phyloP scores from a whole-genome alignment of 2,113 vertebrate species.

The Dolichallabes microphthalmus region DNA sequence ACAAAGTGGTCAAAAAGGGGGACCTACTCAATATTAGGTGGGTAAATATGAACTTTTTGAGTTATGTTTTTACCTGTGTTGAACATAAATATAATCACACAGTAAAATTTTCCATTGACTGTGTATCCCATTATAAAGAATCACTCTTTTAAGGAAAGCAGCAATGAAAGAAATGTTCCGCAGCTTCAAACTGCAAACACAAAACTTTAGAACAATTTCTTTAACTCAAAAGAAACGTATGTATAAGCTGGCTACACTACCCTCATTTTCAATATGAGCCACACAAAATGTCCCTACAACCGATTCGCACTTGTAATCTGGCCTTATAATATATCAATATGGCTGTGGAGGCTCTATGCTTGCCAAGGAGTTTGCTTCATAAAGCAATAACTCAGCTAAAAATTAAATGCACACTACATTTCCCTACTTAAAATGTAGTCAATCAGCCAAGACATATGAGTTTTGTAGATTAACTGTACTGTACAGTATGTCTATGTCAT shows the following conservation, averaged over 20 bases:
- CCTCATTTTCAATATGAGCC: background rate
- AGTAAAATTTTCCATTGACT: background rate
- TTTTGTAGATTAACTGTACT: background rate
- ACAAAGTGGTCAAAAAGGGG: too few species aligned
- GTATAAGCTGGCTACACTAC: background rate
- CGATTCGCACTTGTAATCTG: background rate
- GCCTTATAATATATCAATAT: background rate
- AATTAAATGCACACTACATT: background rate
- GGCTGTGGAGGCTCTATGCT: background rate
- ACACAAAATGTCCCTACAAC: background rate
- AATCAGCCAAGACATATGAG: background rate
- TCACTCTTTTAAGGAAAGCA: background rate
- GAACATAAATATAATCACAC: background rate
- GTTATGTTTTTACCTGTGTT: background rate
- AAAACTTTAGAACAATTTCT: background rate
- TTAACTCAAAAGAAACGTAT: background rate
- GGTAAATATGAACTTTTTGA: background rate
- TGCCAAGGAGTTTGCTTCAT: background rate
- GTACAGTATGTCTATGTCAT: background rate
- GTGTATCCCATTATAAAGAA: background rate
- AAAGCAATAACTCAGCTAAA: background rate
- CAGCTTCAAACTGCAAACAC: background rate
- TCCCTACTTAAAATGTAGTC: background rate
- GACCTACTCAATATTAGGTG: too few species aligned
- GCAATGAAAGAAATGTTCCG: background rate